Conservation (phyloP, 2,888 invertebrate genomes). For the Slavum lentiscoides region DNA sequence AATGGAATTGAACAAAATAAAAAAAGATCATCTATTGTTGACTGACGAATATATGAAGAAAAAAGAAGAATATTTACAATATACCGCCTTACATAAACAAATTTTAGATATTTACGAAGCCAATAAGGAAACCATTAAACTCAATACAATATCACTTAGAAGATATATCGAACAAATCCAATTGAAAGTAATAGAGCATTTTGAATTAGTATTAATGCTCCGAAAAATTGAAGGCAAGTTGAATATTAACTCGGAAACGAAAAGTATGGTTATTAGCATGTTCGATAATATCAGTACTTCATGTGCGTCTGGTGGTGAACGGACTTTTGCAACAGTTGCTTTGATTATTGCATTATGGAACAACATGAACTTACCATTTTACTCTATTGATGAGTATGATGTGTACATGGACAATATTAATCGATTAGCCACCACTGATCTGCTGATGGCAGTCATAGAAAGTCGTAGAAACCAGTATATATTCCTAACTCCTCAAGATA, state of each 20-base stretch:
- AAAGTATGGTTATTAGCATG: conserved; percentile 44
- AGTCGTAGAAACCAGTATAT: conserved; percentile 77
- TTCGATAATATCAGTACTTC: conserved; percentile 61
- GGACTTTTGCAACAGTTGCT: conserved; percentile 89
- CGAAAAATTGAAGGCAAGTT: conserved; percentile 41
- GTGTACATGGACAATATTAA: conserved; percentile 74
- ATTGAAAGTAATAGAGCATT: conserved; percentile 1
- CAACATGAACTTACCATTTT: conserved; percentile 87
- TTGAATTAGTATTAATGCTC: conserved; percentile 15
- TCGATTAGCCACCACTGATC: conserved; percentile 56
- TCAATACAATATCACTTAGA: neutral
- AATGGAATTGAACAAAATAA: conserved; percentile 28
- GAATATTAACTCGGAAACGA: neutral
- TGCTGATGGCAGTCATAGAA: conserved; percentile 73
- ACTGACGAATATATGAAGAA: conserved; percentile 30
- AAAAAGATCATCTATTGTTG: neutral
- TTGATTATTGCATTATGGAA: conserved; percentile 93
- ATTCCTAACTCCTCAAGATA: conserved; percentile 85
- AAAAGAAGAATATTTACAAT: conserved; percentile 35
- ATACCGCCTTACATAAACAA: neutral
- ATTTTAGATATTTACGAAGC: neutral
- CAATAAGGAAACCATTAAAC: neutral
- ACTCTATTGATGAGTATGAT: conserved; percentile 94
- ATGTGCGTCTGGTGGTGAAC: conserved; percentile 91
- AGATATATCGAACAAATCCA: neutral